phyloP scores from a whole-genome alignment of 2,113 vertebrate species.

The Drymodes brunneopygia region DNA sequence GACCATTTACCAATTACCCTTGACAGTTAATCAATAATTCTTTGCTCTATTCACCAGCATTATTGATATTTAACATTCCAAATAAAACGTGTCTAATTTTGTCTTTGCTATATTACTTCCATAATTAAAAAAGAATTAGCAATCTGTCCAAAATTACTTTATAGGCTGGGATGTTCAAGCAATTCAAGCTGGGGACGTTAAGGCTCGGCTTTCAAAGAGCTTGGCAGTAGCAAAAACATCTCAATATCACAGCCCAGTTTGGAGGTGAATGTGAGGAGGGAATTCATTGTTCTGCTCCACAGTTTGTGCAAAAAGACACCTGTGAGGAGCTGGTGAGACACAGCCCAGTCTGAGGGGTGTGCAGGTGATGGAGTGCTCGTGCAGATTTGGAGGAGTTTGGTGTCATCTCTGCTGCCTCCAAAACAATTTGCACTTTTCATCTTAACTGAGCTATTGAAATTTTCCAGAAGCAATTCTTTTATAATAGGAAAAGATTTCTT shows the following conservation, averaged over 20 bases:
- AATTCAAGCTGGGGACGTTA: neutral
- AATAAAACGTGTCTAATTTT: neutral
- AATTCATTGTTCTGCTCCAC: neutral
- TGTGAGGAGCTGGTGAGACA: neutral
- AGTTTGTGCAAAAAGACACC: neutral
- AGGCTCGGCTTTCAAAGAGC: neutral
- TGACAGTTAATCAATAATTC: conserved; percentile 28
- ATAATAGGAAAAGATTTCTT: neutral
- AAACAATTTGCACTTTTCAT: neutral
- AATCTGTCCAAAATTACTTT: neutral
- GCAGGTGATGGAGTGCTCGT: neutral
- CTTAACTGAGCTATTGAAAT: neutral
- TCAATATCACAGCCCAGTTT: neutral
- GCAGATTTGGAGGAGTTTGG: neutral
- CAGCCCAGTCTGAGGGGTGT: neutral
- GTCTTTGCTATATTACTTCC: neutral
- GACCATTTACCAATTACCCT: neutral
- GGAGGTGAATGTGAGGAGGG: neutral
- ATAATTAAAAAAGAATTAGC: neutral
- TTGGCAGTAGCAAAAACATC: neutral
- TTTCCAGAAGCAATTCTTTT: neutral
- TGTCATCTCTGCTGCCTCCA: neutral
- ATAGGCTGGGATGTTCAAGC: neutral
- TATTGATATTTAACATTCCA: neutral
- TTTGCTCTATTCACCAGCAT: neutral